phyloP scores from a whole-genome alignment of 2,113 vertebrate species.

The Suricata suricatta region DNA sequence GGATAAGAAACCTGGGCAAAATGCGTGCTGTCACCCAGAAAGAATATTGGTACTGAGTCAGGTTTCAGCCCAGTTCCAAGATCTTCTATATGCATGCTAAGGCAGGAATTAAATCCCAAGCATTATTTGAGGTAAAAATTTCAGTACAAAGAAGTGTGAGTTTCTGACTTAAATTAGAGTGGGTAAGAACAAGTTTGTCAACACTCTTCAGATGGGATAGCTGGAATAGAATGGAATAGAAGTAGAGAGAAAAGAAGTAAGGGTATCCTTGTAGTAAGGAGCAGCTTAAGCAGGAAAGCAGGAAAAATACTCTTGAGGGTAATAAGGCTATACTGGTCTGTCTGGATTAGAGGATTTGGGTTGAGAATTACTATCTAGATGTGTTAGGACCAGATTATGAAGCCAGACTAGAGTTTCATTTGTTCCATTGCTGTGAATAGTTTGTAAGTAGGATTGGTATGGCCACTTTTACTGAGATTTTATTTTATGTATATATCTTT shows the following conservation, averaged over 20 bases:
- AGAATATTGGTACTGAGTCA: neutral
- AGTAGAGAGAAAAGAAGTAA: slow-evolving; percentile 13
- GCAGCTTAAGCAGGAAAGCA: slow-evolving; percentile 22
- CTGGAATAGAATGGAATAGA: slow-evolving; percentile 22
- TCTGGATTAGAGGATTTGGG: neutral
- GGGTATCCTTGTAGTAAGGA: slow-evolving; percentile 8
- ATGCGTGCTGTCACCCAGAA: neutral
- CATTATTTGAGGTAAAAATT: slow-evolving; percentile 22
- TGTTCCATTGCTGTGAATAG: neutral
- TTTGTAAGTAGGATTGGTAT: neutral
- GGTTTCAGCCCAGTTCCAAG: neutral
- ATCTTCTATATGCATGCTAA: slow-evolving; percentile 19
- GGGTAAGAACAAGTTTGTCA: slow-evolving; percentile 26
- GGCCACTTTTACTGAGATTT: slow-evolving; percentile 2
- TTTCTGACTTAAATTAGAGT: neutral
- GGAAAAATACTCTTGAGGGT: neutral
- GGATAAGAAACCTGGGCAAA: slow-evolving; percentile 40
- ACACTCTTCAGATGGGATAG: neutral
- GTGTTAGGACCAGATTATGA: slow-evolving; percentile 42
- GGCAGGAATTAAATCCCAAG: slow-evolving; percentile 22
- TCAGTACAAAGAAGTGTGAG: neutral
- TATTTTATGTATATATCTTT: slow-evolving; percentile 30
- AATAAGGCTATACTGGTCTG: neutral
- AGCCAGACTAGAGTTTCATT: neutral
- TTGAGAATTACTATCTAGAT: slow-evolving; percentile 2